These are phyloP conservation scores for Meloidogyne floridensis DNA, from an alignment of 1,140 invertebrate genomes.

Conservation along the genomic window DNA sequence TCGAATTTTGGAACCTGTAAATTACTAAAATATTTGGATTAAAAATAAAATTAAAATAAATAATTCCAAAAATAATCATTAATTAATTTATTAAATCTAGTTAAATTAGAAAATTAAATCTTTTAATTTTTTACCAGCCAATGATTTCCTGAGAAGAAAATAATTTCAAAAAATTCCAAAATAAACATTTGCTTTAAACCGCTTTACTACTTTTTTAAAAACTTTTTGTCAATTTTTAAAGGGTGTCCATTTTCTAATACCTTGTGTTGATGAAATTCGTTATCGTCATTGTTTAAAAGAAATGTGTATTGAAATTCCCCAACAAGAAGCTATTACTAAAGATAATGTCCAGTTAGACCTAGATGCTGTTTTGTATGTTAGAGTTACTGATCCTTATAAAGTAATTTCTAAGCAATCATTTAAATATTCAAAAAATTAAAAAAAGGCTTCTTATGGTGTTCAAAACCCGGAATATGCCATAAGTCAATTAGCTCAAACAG, in stretches of 20 bases:
- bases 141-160: too few relatives aligned
- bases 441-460: conserved; percentile 88
- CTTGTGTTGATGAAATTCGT: conserved; percentile 87
- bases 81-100: too few relatives aligned
- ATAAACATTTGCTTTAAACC: too few relatives aligned
- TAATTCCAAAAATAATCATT: not conserved
- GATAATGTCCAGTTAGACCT: conserved; percentile 71
- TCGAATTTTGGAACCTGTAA: conserved; percentile 52
- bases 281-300: conserved; percentile 99
- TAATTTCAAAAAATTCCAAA: too few relatives aligned
- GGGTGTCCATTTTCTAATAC: conserved; percentile 89
- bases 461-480: conserved; percentile 99
- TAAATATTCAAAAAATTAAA: not conserved
- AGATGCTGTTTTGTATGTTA: conserved; percentile 82
- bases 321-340: conserved; percentile 94
- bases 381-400: conserved; percentile 88
- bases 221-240: conserved; percentile 40
- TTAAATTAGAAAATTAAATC: too few relatives aligned
- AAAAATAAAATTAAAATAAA: not conserved
- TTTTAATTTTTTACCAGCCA: too few relatives aligned
- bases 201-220: too few relatives aligned
- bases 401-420: conserved; percentile 52
- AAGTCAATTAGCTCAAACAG: conserved; percentile 94
- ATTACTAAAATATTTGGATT: not conserved
- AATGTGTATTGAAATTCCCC: conserved; percentile 97